Conservation (phyloP, 2,888 invertebrate species). For the Cheilosia vernalis region DNA sequence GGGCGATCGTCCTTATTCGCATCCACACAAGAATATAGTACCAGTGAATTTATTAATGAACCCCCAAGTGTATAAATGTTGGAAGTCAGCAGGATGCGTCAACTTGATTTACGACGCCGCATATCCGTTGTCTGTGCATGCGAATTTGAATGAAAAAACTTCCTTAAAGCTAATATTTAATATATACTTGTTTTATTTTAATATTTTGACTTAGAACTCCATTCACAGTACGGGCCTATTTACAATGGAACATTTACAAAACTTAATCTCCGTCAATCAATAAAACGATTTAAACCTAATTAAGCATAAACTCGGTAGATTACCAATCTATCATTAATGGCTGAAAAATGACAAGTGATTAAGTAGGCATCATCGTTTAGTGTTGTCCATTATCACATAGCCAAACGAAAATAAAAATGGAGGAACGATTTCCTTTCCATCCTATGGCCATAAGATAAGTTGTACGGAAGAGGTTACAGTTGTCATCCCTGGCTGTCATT, state of each 20-base stretch:
- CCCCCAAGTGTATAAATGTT: conserved; percentile 28
- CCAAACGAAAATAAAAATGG: neutral
- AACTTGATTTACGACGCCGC: conserved; percentile 52
- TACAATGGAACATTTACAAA: conserved; percentile 35
- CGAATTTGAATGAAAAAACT: neutral
- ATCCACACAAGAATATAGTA: neutral
- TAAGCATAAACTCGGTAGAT: conserved; percentile 57
- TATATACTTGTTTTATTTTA: neutral
- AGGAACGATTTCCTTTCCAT: conserved; percentile 19
- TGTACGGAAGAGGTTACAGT: conserved; percentile 37
- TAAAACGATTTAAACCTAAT: conserved; percentile 58
- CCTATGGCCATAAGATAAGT: conserved; percentile 21
- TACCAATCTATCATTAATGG: conserved; percentile 65
- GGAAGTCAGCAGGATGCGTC: conserved; percentile 34
- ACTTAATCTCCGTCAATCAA: conserved; percentile 40
- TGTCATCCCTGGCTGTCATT: conserved; percentile 54
- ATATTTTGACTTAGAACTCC: neutral
- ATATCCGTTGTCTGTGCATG: neutral
- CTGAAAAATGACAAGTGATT: conserved; percentile 62
- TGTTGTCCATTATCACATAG: conserved; percentile 61
- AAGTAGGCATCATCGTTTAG: conserved; percentile 61
- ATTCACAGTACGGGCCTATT: conserved; percentile 8
- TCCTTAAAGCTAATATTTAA: neutral
- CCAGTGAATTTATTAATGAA: conserved; percentile 55
- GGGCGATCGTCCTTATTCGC: conserved; percentile 26